Conservation (phyloP, 2,113 vertebrate species). For the Bos indicus region DNA sequence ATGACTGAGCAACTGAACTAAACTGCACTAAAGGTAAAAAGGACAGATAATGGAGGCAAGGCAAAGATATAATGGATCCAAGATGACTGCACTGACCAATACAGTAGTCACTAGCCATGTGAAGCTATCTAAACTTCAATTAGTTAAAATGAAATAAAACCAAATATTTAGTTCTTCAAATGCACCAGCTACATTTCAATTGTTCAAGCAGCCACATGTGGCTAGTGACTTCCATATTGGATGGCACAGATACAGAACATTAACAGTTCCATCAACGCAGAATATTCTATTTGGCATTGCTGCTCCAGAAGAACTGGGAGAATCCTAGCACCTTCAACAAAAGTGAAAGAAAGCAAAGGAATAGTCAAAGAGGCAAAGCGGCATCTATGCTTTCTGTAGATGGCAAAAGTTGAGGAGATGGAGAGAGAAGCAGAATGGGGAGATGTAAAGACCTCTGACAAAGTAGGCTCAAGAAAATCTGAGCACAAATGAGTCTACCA, state of each 20-base stretch:
- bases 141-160: background rate
- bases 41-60: background rate
- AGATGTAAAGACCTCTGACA: background rate
- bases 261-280: background rate
- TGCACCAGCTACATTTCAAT: background rate
- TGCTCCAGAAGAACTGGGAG: background rate
- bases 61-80: background rate
- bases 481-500: background rate
- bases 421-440: background rate
- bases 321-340: background rate
- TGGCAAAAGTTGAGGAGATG: background rate
- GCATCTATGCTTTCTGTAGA: background rate
- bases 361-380: background rate
- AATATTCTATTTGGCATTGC: background rate
- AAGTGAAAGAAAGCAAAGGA: background rate
- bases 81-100: background rate
- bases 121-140: background rate
- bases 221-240: background rate
- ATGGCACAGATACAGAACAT: background rate
- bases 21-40: background rate
- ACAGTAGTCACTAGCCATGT: background rate
- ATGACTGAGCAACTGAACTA: background rate
- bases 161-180: background rate
- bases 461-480: background rate
- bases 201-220: background rate